Percentiles rank a stretch among this genome's conserved stretches.
phyloP scores from a whole-genome alignment of 1,140 invertebrate species.

The Zaprionus camerounensis region DNA sequence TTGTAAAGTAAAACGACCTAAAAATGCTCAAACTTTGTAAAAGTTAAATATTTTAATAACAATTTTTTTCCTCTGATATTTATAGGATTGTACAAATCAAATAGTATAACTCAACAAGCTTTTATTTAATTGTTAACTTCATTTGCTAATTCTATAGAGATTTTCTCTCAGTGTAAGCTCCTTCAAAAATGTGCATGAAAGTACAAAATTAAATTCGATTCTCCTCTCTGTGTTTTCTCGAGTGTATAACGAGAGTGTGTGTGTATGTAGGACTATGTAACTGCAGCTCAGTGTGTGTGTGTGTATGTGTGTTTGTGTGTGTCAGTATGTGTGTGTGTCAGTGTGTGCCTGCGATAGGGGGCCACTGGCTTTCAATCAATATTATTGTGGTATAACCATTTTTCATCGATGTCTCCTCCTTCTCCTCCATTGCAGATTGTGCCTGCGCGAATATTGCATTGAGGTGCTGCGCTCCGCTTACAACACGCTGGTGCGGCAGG shows the following conservation, averaged over 20 bases:
- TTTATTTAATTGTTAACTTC: background rate
- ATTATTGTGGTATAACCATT: conserved; percentile 81
- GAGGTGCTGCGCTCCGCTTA: conserved; percentile 96
- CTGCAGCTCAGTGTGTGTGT: conserved; percentile 4
- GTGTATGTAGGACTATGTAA: background rate
- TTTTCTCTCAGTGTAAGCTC: background rate
- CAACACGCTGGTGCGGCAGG: conserved; percentile 87
- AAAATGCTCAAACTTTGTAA: too few relatives aligned
- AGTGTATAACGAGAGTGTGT: conserved; percentile 1
- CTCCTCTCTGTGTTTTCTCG: conserved; percentile 1
- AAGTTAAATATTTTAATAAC: too few relatives aligned
- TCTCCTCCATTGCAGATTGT: conserved; percentile 86
- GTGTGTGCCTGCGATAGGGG: conserved; percentile 22
- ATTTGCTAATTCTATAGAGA: background rate
- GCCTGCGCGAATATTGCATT: conserved; percentile 97
- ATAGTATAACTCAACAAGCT: too few relatives aligned
- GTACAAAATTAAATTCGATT: conserved; percentile 6
- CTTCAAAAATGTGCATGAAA: background rate
- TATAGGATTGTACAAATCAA: too few relatives aligned
- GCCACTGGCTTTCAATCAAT: conserved; percentile 76
- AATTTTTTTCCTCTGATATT: too few relatives aligned
- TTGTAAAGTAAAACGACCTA: background rate
- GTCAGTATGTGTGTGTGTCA: background rate
- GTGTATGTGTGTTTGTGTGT: background rate
- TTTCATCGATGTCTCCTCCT: conserved; percentile 57